Conservation (phyloP, 2,797 vertebrate species). For the Cryptoprocta ferox region DNA sequence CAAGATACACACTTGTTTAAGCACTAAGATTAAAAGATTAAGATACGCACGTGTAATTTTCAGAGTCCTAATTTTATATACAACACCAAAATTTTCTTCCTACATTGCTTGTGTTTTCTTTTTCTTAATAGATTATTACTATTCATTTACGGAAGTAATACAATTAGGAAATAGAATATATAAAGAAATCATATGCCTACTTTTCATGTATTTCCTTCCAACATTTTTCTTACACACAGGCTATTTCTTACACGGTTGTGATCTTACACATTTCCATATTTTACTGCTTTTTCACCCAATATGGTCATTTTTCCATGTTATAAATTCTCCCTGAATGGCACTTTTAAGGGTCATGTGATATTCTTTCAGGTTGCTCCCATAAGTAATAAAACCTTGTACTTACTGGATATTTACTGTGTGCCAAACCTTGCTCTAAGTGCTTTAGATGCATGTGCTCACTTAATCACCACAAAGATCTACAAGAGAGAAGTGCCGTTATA, state of each 20-base stretch:
- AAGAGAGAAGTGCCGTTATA: neutral
- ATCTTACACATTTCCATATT: neutral
- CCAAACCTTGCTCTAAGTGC: neutral
- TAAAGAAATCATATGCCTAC: neutral
- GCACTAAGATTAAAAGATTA: too few species aligned
- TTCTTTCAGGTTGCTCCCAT: neutral
- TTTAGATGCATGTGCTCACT: neutral
- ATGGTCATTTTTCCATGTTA: neutral
- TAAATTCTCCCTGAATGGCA: neutral
- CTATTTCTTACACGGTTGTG: neutral
- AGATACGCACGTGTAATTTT: neutral
- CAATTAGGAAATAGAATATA: neutral
- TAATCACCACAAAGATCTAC: neutral
- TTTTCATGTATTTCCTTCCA: neutral
- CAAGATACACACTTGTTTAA: neutral
- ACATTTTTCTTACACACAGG: constrained; percentile 15
- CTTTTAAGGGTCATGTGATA: neutral
- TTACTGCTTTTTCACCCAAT: neutral
- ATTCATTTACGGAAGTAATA: constrained; percentile 3
- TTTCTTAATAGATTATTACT: constrained; percentile 16
- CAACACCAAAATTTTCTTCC: neutral
- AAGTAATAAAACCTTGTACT: neutral
- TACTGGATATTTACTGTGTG: neutral
- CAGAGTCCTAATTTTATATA: neutral
- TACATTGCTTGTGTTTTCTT: neutral